Conservation (phyloP, 1,140 invertebrate genomes). For the Xylocopa sonorina region DNA sequence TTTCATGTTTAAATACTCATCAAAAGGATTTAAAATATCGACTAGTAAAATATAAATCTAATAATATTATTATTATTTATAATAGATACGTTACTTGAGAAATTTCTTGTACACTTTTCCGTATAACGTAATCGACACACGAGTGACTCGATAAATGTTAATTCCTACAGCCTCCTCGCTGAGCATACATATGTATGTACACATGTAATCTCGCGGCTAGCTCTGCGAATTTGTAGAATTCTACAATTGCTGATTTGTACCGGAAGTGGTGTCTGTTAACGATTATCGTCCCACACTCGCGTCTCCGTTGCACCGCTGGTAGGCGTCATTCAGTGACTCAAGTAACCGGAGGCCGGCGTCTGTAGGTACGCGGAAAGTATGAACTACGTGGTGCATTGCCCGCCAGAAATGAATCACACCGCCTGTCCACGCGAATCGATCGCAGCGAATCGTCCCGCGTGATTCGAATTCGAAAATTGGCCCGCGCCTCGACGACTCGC, state of each 20-base stretch:
- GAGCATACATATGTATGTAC: too few relatives aligned
- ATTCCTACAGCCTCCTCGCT: neutral
- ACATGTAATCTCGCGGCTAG: neutral
- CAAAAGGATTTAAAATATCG: too few relatives aligned
- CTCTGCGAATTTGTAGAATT: neutral
- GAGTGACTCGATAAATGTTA: too few relatives aligned
- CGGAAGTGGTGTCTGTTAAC: conserved; percentile 59
- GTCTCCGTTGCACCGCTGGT: conserved; percentile 43
- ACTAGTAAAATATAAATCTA: too few relatives aligned
- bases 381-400: conserved; percentile 36
- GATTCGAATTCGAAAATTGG: conserved; percentile 25
- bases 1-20: too few relatives aligned
- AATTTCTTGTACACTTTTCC: too few relatives aligned
- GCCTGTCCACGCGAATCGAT: conserved; percentile 19
- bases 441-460: neutral
- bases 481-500: neutral
- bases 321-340: conserved; percentile 60
- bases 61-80: too few relatives aligned
- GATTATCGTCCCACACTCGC: conserved; percentile 48
- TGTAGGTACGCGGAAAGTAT: conserved; percentile 24
- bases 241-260: conserved; percentile 39
- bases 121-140: too few relatives aligned
- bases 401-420: conserved; percentile 56
- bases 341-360: neutral
- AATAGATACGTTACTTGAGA: too few relatives aligned